Conservation (phyloP, 2,888 invertebrate species). For the Micoletzkya japonica region DNA sequence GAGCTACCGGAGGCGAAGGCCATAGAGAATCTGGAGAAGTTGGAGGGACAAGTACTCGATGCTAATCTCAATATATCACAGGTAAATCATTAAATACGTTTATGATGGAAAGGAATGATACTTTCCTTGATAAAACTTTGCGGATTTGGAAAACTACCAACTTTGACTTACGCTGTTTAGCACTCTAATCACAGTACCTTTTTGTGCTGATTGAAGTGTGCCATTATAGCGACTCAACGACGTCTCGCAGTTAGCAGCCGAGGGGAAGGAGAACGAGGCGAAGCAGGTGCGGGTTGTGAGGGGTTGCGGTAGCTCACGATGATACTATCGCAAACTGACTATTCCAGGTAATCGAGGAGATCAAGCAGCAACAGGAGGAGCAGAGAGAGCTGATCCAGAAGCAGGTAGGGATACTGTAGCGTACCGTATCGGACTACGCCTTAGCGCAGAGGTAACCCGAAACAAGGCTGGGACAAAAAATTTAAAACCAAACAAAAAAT, state of each 20-base stretch:
- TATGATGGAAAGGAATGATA: too few relatives aligned
- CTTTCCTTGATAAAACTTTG: neutral
- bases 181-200: too few relatives aligned
- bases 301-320: neutral
- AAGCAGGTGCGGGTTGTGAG: slow-evolving; percentile 25
- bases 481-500: too few relatives aligned
- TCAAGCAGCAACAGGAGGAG: slow-evolving; percentile 46
- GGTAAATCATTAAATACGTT: too few relatives aligned
- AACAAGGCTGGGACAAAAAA: too few relatives aligned
- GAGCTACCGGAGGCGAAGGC: slow-evolving; percentile 37
- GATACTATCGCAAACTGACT: neutral
- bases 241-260: slow-evolving; percentile 44
- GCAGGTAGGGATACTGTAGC: slow-evolving; percentile 25
- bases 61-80: slow-evolving; percentile 51
- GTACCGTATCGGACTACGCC: neutral
- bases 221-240: slow-evolving; percentile 46
- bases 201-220: neutral
- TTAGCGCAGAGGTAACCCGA: too few relatives aligned
- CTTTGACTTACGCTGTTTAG: too few relatives aligned
- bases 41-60: slow-evolving; percentile 48
- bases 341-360: slow-evolving; percentile 42
- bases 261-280: slow-evolving; percentile 47
- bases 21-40: slow-evolving; percentile 42
- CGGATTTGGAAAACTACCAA: neutral
- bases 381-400: slow-evolving; percentile 45